phyloP scores from a whole-genome alignment of 2,113 vertebrate genomes.

The Grus americana region DNA sequence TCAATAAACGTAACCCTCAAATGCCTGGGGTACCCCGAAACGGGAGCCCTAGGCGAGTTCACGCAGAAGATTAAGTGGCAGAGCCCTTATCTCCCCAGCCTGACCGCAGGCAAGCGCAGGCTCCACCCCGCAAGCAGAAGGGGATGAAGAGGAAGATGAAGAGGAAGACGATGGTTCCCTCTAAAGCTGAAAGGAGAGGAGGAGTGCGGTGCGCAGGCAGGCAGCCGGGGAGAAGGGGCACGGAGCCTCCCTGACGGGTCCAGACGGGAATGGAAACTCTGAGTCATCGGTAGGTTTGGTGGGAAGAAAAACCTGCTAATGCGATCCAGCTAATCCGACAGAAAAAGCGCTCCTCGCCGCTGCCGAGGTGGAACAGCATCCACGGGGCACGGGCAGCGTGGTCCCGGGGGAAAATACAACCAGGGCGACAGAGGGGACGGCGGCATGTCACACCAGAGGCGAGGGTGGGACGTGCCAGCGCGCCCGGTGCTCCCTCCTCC shows the following conservation, averaged over 20 bases:
- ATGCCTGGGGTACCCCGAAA: neutral
- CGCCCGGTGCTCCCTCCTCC: accelerated
- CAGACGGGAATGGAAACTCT: neutral
- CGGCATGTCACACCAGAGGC: neutral
- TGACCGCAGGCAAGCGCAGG: neutral
- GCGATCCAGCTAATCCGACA: neutral
- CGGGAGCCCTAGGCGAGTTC: neutral
- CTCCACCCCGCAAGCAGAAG: neutral
- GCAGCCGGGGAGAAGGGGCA: neutral
- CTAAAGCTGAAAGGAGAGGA: neutral
- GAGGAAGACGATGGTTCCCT: neutral
- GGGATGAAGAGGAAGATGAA: neutral
- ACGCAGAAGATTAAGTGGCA: neutral
- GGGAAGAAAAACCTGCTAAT: neutral
- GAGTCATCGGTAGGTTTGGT: neutral
- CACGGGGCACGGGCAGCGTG: accelerated
- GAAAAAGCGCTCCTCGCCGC: accelerated
- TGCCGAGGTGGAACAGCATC: neutral
- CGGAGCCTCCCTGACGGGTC: neutral
- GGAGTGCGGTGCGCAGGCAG: accelerated
- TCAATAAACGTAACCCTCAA: neutral
- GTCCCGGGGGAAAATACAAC: accelerated
- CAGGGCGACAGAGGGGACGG: neutral
- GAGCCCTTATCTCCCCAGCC: neutral
- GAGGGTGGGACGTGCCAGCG: neutral